Evolutionary conservation across 1,140 invertebrate genomes (phyloP).

Genomic region (Parasteatoda tepidariorum): DNA sequence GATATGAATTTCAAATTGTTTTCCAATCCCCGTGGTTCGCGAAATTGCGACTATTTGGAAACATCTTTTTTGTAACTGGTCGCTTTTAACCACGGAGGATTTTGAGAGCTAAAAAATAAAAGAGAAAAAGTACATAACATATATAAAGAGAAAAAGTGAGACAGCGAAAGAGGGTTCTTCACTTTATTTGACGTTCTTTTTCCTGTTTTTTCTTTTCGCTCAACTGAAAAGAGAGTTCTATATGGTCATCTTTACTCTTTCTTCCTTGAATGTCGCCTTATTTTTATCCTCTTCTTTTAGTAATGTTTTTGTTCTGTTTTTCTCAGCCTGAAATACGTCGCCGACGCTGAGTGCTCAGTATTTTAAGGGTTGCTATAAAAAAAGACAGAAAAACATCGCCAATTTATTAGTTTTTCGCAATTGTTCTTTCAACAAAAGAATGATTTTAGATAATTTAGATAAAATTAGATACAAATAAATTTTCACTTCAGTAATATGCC

Average conservation of each 20-base stretch:
- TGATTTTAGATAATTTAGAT: no score
- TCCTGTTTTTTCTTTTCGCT: background rate
- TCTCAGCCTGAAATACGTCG: no score
- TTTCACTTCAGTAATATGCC: no score
- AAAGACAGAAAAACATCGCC: no score
- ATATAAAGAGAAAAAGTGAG: background rate
- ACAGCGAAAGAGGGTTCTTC: slow-evolving; percentile 9
- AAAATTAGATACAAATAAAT: no score
- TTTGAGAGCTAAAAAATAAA: background rate
- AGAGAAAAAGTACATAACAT: background rate
- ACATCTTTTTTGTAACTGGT: slow-evolving; percentile 59
- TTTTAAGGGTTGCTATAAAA: no score
- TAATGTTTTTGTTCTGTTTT: no score
- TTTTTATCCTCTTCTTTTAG: background rate
- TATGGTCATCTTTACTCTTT: slow-evolving; percentile 45
- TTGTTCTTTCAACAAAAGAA: no score
- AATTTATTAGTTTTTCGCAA: no score
- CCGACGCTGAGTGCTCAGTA: no score
- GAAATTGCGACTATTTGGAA: slow-evolving; percentile 61
- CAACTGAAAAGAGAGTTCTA: slow-evolving; percentile 36
- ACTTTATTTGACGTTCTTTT: background rate
- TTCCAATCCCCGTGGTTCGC: slow-evolving; percentile 61
- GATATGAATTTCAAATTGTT: slow-evolving; percentile 63
- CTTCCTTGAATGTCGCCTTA: slow-evolving; percentile 4
- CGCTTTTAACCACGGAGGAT: slow-evolving; percentile 48